Conservation (phyloP, 2,113 vertebrate species). For the Xyliphius kryptos region DNA sequence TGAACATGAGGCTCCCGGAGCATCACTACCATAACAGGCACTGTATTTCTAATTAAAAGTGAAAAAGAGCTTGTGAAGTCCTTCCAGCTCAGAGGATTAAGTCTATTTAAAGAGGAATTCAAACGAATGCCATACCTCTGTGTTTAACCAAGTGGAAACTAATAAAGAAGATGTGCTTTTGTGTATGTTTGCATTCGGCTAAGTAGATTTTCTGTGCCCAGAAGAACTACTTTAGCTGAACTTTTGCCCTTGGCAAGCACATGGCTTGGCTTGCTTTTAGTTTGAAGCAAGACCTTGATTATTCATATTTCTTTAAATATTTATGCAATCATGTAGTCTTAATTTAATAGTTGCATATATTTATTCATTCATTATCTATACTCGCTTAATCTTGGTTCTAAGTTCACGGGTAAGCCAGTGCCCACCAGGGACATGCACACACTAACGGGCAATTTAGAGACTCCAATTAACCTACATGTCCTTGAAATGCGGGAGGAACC, state of each 20-base stretch:
- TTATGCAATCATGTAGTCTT: not conserved
- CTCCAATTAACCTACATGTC: too few species aligned
- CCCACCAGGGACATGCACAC: too few species aligned
- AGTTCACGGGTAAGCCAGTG: too few species aligned
- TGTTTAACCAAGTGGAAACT: constrained; percentile 41
- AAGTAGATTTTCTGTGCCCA: constrained; percentile 31
- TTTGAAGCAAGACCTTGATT: constrained; percentile 5
- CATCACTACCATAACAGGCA: constrained; percentile 56
- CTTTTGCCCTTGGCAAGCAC: constrained; percentile 32
- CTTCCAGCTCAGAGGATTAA: constrained; percentile 49
- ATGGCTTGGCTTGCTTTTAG: constrained; percentile 12
- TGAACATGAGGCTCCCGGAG: constrained; percentile 54
- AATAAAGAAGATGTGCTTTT: constrained; percentile 48
- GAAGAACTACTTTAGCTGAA: constrained; percentile 30
- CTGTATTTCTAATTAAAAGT: constrained; percentile 68
- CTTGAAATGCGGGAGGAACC: too few species aligned
- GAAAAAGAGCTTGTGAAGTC: constrained; percentile 52
- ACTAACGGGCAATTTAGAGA: too few species aligned
- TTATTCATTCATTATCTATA: too few species aligned
- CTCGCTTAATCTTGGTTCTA: too few species aligned
- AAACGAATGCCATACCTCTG: constrained; percentile 53
- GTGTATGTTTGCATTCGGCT: constrained; percentile 43
- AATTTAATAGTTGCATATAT: too few species aligned
- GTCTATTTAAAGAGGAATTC: constrained; percentile 60
- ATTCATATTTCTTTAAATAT: not conserved